Evolutionary conservation across 2,113 vertebrate genomes (phyloP).

Genomic region (Caretta caretta): DNA sequence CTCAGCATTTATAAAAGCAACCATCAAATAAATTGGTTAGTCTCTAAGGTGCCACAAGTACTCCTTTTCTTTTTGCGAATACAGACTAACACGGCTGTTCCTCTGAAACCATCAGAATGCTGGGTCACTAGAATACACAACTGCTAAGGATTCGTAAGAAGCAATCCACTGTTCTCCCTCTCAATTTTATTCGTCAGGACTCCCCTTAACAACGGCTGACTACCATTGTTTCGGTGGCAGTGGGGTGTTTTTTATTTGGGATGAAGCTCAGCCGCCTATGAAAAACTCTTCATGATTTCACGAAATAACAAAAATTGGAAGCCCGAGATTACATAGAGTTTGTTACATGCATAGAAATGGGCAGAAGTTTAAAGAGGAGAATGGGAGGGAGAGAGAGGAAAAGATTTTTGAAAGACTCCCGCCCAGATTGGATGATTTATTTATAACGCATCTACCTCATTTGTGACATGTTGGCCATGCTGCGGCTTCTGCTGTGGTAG

Average conservation of each 20-base stretch:
- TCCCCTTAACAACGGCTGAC: neutral
- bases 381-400: neutral
- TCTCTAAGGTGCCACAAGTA: no score
- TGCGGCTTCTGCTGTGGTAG: neutral
- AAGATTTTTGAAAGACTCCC: neutral
- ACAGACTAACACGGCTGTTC: no score
- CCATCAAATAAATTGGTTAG: no score
- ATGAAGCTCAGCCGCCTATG: neutral
- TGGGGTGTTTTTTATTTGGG: neutral
- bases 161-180: neutral
- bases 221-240: neutral
- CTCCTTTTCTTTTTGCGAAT: no score
- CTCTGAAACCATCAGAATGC: neutral
- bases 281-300: neutral
- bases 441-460: neutral
- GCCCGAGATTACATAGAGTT: neutral
- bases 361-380: neutral
- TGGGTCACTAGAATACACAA: neutral
- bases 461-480: neutral
- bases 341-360: neutral
- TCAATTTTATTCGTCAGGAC: neutral
- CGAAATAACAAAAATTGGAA: neutral
- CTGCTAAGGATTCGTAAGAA: neutral
- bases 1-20: neutral
- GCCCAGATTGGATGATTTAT: neutral